Evolutionary conservation across 2,113 vertebrate genomes (phyloP), one percentile per base, ranked within the genome.

Genomic region (Petrocephalus microphthalmus): DNA sequence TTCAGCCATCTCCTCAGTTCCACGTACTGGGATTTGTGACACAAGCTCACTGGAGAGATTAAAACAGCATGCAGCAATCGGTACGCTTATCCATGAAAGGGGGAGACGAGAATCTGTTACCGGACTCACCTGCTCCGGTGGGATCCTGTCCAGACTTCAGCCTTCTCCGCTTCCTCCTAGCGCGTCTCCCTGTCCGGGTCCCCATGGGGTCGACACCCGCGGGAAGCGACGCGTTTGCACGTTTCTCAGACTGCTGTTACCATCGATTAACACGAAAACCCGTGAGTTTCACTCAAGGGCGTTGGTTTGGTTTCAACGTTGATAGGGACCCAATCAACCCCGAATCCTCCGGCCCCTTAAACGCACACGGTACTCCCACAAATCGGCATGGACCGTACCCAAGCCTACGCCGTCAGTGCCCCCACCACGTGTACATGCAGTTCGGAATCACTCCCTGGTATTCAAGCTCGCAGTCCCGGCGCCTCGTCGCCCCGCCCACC

Each of bases 1-100:
- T 97, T 97, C 20, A 99, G 93, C 95, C 98, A 99, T 89, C 91
- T 97, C 91, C 93, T 93, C 74, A 99, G 94, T 47, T 92, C 91
- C 92, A 98, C 95, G 8, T 96, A 98, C 88, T 94, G 94, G 7
- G 42, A 89, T 90, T 95, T 94, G 82, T 96, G 93, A 91, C 96
- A 94, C 81, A 96, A 93, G 88, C 93, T 96, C 15, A 94, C 98
- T 99, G 25, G 1, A 81, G 1, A 57, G 0, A 67, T 2, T 3
- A 89, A 37, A 19, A 13, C 8, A 51, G 11, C 10, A 25, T 56
- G 2, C 19, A 83, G 81, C 54, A 42, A 71, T 42, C 3, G 25
- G 29, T 37, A 74, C 71, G 17, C 15, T 78, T 17, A 78, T 78
- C 33, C 71, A 42, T 78, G 71, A 33, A 78, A 20, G 5, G 37